phyloP scores from a whole-genome alignment of 2,113 vertebrate genomes.

The Chelonoidis abingdonii region DNA sequence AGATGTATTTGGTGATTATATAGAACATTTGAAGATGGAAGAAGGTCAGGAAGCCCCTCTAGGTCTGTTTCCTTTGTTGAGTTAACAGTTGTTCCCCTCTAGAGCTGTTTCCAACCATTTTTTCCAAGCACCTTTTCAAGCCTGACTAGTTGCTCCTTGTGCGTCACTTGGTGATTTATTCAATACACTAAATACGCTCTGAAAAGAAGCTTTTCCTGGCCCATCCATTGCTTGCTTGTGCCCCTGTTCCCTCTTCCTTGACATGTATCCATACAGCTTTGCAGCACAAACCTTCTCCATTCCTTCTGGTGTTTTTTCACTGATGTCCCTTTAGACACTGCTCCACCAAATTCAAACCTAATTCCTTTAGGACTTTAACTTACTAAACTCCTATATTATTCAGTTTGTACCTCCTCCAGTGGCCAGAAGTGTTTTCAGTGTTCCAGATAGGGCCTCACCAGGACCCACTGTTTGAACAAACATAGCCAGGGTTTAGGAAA shows the following conservation, averaged over 20 bases:
- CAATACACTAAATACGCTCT: background rate
- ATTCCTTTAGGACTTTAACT: background rate
- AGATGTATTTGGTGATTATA: slow-evolving; percentile 72
- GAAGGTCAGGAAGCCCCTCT: slow-evolving; percentile 68
- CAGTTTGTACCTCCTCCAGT: too few relatives aligned
- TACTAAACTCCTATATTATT: background rate
- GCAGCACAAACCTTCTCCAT: background rate
- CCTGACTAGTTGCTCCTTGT: background rate
- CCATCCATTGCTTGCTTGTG: background rate
- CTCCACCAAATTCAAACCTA: background rate
- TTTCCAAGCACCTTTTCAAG: background rate
- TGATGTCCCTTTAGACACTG: background rate
- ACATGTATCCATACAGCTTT: background rate
- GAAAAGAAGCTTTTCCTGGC: background rate
- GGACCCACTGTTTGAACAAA: background rate
- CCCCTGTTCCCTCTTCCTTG: background rate
- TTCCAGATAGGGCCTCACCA: background rate
- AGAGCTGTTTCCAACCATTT: background rate
- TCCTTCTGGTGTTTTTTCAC: background rate
- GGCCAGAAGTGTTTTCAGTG: background rate
- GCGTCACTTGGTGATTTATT: background rate
- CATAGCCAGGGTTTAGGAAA: background rate
- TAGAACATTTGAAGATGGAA: slow-evolving; percentile 76
- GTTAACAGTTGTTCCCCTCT: background rate
- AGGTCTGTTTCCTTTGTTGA: slow-evolving; percentile 63